Evolutionary conservation across 2,888 invertebrate genomes (phyloP).

Genomic region (Augochlorella aurata): DNA sequence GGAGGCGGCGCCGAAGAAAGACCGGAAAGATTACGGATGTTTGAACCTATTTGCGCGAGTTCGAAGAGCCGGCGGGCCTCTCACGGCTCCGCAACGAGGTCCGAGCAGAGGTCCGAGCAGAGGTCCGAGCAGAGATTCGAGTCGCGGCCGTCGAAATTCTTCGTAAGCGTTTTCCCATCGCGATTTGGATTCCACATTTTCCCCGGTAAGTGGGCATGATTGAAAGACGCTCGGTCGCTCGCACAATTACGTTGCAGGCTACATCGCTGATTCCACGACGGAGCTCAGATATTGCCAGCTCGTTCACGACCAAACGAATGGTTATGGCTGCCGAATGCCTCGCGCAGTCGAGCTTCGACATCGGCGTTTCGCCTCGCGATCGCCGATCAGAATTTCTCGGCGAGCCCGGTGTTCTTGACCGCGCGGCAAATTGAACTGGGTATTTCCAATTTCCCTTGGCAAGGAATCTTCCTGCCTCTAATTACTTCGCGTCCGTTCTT

Average conservation of each 20-base stretch:
- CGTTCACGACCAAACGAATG: not conserved
- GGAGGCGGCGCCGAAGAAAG: not conserved
- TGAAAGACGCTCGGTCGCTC: not conserved
- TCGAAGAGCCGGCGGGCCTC: constrained; percentile 19
- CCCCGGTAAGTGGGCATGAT: not conserved
- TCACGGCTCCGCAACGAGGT: not conserved
- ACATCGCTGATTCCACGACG: not conserved
- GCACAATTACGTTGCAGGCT: constrained; percentile 1
- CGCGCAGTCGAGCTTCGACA: not conserved
- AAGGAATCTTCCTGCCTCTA: not conserved
- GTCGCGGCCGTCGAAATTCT: constrained; percentile 29
- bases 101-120: not conserved
- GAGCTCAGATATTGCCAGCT: not conserved
- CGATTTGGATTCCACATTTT: not conserved
- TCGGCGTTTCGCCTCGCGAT: not conserved
- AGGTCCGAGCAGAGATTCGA: not conserved
- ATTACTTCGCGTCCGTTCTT: not conserved
- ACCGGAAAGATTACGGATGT: constrained; percentile 62
- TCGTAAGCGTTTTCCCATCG: constrained; percentile 13
- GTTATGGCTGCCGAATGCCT: constrained; percentile 1
- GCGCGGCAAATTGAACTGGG: not conserved
- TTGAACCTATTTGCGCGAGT: constrained; percentile 60
- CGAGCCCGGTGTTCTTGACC: constrained; percentile 5
- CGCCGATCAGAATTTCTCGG: not conserved
- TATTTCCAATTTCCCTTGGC: not conserved